Conservation (phyloP, 2,797 vertebrate species). For the Vireo griseus region DNA sequence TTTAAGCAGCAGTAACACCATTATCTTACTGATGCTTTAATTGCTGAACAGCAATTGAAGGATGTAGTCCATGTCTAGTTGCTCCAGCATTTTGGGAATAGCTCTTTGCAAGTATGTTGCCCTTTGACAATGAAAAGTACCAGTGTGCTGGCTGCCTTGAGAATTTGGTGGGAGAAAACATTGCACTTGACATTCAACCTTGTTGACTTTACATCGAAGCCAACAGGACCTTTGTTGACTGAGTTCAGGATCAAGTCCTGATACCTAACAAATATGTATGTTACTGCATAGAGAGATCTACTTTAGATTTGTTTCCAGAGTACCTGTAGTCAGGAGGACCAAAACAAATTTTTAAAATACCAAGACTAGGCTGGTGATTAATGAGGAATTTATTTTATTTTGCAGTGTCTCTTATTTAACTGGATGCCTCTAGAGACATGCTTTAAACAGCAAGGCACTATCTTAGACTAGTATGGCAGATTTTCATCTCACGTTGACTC, state of each 20-base stretch:
- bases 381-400: slow-evolving; percentile 67
- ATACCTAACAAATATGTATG: background rate
- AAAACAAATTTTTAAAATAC: slow-evolving; percentile 34
- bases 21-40: background rate
- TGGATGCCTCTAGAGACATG: slow-evolving; percentile 48
- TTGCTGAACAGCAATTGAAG: background rate
- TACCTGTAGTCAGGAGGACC: background rate
- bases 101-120: background rate
- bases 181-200: background rate
- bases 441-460: slow-evolving; percentile 41
- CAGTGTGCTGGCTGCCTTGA: background rate
- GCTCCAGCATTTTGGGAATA: background rate
- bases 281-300: background rate
- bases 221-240: background rate
- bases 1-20: background rate
- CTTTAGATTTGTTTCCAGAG: slow-evolving; percentile 12
- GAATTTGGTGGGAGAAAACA: background rate
- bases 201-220: background rate
- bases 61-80: background rate
- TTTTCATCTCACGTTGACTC: slow-evolving; percentile 72
- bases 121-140: background rate
- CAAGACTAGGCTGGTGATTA: slow-evolving; percentile 45
- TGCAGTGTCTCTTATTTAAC: slow-evolving; percentile 57
- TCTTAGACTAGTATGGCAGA: slow-evolving; percentile 32
- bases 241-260: background rate